Percentiles rank a stretch among this genome's conserved stretches.
Conservation (phyloP, 2,888 invertebrate species). For the Timema podura region DNA sequence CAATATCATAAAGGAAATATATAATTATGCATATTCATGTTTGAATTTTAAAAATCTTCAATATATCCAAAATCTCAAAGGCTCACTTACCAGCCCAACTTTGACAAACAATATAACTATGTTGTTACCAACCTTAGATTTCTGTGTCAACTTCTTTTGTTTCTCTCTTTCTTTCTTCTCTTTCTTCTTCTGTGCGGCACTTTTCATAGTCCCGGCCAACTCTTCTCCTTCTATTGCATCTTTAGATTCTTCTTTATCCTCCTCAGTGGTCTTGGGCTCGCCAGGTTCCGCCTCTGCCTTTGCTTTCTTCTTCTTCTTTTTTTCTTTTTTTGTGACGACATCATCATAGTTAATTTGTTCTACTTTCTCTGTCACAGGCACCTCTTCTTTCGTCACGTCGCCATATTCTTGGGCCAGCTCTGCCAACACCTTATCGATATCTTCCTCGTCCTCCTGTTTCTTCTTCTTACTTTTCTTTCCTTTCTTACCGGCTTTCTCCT, state of each 20-base stretch:
- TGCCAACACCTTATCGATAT: constrained; percentile 77
- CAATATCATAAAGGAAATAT: too few species aligned
- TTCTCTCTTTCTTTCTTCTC: constrained; percentile 82
- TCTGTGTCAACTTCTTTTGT: constrained; percentile 67
- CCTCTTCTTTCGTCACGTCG: constrained; percentile 54
- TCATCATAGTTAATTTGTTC: constrained; percentile 32
- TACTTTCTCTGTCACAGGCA: constrained; percentile 37
- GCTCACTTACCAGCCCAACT: too few species aligned
- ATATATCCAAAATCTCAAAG: too few species aligned
- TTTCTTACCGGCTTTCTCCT: constrained; percentile 27
- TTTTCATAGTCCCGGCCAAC: constrained; percentile 62
- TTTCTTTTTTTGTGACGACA: constrained; percentile 29
- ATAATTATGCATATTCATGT: too few species aligned
- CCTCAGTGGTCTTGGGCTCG: constrained; percentile 41
- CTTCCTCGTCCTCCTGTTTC: constrained; percentile 67
- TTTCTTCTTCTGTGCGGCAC: constrained; percentile 84
- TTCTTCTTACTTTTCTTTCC: constrained; percentile 53
- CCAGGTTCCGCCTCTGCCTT: constrained; percentile 45
- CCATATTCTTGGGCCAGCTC: constrained; percentile 78
- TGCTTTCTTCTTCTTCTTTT: constrained; percentile 31
- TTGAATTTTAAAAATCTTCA: too few species aligned
- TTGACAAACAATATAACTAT: too few species aligned
- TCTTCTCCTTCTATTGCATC: constrained; percentile 53
- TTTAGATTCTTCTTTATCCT: constrained; percentile 45
- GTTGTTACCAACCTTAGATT: constrained; percentile 48